A percentile compares a stretch with the other conserved stretches of the same genome.
phyloP scores from a whole-genome alignment of 2,888 invertebrate genomes.

The Amorpha juglandis region DNA sequence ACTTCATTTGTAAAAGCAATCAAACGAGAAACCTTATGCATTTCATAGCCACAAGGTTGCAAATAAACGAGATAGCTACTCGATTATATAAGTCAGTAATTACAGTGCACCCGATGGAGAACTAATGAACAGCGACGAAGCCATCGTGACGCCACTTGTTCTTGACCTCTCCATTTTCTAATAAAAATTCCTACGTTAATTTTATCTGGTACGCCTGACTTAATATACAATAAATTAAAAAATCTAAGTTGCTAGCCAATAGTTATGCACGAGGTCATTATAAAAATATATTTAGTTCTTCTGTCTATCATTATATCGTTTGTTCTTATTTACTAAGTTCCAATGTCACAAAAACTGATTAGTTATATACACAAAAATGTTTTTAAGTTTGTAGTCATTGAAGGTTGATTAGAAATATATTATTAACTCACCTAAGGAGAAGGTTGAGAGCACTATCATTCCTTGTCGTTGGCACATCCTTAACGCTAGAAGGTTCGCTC shows the following conservation, averaged over 20 bases:
- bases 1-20: constrained; percentile 19
- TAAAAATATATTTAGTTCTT: not conserved
- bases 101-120: constrained; percentile 47
- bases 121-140: constrained; percentile 61
- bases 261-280: not conserved
- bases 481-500: constrained; percentile 80
- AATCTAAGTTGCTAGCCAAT: constrained; percentile 23
- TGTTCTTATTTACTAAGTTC: not conserved
- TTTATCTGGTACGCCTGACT: constrained; percentile 38
- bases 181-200: constrained; percentile 52
- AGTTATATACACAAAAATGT: not conserved
- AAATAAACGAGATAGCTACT: constrained; percentile 16
- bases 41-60: constrained; percentile 48
- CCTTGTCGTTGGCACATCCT: constrained; percentile 76
- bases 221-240: constrained; percentile 43
- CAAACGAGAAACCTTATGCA: constrained; percentile 45
- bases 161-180: constrained; percentile 63
- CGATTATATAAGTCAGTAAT: constrained; percentile 41
- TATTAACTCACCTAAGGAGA: constrained; percentile 74
- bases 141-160: constrained; percentile 57
- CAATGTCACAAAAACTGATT: not conserved
- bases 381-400: constrained; percentile 13
- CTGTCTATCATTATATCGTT: not conserved
- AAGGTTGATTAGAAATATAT: constrained; percentile 24
- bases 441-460: constrained; percentile 81